Conservation (phyloP, 2,113 vertebrate species). For the Anseranas semipalmata region DNA sequence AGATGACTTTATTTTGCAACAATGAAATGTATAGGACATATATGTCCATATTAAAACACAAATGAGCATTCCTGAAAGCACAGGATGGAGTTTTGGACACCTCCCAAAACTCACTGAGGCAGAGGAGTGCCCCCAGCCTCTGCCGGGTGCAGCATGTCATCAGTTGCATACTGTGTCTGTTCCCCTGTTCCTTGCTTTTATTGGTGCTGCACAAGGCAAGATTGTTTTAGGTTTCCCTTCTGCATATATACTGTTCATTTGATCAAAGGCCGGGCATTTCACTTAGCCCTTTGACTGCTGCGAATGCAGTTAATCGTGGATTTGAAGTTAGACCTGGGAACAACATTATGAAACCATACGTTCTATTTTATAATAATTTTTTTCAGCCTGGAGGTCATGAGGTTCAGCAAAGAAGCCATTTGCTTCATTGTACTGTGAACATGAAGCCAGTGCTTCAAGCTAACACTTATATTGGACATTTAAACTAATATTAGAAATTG, state of each 20-base stretch:
- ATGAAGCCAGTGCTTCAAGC: neutral
- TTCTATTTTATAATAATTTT: slow-evolving; percentile 8
- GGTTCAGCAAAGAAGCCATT: slow-evolving; percentile 14
- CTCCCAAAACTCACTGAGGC: neutral
- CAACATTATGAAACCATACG: neutral
- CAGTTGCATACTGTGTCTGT: neutral
- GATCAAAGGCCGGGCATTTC: neutral
- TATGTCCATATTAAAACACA: neutral
- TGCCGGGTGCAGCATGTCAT: neutral
- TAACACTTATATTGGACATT: neutral
- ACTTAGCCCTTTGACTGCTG: slow-evolving; percentile 13
- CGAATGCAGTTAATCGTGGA: neutral
- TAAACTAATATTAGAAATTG: slow-evolving; percentile 23
- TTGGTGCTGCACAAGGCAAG: neutral
- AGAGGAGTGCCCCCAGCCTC: neutral
- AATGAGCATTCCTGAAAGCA: neutral
- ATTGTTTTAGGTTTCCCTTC: neutral
- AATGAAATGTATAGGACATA: neutral
- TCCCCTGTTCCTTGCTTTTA: neutral
- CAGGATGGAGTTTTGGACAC: neutral
- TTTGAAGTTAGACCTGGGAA: neutral
- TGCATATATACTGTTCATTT: neutral
- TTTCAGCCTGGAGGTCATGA: neutral
- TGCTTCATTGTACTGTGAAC: slow-evolving; percentile 20
- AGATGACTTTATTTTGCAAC: neutral